These are phyloP conservation scores for Oncorhynchus tshawytscha DNA, from an alignment of 2,113 vertebrate species.

Conservation along the genomic window DNA sequence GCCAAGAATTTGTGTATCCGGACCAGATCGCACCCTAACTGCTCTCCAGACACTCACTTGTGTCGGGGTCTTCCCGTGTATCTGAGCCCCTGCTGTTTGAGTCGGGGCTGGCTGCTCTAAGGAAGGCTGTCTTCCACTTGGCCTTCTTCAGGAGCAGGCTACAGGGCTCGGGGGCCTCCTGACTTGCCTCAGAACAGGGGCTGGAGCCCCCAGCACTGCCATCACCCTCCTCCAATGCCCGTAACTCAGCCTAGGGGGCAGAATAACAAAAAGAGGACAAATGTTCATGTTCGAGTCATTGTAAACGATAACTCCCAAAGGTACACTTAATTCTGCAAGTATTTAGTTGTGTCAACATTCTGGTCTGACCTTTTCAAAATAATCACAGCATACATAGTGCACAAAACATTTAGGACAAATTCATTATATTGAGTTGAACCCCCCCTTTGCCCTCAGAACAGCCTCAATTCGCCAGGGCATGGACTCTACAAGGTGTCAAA, in stretches of 20 bases:
- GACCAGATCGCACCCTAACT: neutral
- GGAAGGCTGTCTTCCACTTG: slow-evolving; percentile 91
- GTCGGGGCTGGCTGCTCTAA: slow-evolving; percentile 83
- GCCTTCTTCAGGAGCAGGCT: slow-evolving; percentile 74
- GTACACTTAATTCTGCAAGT: no score
- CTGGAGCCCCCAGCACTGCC: slow-evolving; percentile 88
- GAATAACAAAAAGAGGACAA: neutral
- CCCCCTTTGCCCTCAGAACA: no score
- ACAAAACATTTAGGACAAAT: no score
- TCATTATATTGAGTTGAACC: no score
- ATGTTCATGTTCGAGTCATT: neutral
- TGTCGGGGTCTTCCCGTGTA: slow-evolving; percentile 74
- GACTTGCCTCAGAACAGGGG: slow-evolving; percentile 88
- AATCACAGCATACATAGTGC: neutral
- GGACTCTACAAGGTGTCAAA: no score
- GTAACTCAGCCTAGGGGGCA: slow-evolving; percentile 86
- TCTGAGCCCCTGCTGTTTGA: slow-evolving; percentile 82
- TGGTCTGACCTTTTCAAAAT: neutral
- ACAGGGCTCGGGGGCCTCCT: slow-evolving; percentile 74
- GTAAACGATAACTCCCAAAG: neutral
- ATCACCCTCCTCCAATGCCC: slow-evolving; percentile 93
- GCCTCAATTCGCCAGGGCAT: no score
- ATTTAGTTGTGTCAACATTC: no score
- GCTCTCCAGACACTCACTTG: slow-evolving; percentile 62
- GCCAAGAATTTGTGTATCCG: neutral